Evolutionary conservation across 2,113 vertebrate genomes (phyloP).

Genomic region (Noturus placidus): DNA sequence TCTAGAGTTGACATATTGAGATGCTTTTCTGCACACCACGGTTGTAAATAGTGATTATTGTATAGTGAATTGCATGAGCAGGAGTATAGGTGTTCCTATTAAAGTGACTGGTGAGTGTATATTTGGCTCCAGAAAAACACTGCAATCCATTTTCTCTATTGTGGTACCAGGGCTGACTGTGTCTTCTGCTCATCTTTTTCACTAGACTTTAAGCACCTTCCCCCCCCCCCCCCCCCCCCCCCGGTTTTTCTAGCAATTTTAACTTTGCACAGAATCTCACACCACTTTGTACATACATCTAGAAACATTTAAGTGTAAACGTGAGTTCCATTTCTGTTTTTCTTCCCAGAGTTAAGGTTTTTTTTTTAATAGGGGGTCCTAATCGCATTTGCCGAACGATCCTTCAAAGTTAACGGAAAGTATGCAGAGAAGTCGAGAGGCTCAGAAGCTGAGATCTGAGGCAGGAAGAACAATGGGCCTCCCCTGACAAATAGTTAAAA

Average conservation of each 20-base stretch:
- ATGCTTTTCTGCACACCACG: background rate
- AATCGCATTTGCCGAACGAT: constrained; percentile 61
- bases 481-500: constrained; percentile 84
- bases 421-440: constrained; percentile 73
- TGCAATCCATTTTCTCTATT: background rate
- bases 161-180: background rate
- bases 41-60: background rate
- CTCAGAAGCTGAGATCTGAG: constrained; percentile 77
- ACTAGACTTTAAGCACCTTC: background rate
- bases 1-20: background rate
- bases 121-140: background rate
- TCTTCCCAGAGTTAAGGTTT: constrained; percentile 29
- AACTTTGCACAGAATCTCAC: constrained; percentile 14
- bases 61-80: background rate
- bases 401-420: constrained; percentile 69
- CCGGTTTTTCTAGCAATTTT: background rate
- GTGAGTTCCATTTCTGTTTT: constrained; percentile 36
- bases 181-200: background rate
- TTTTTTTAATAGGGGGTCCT: constrained; percentile 34
- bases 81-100: background rate
- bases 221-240: background rate
- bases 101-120: background rate
- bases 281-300: constrained; percentile 24
- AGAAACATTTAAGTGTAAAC: constrained; percentile 34
- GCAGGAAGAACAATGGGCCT: constrained; percentile 77